Evolutionary conservation across 30 jellyfish, hydroid and myxozoan genomes (phyloP).

Genomic region (Aurelia sp.): DNA sequence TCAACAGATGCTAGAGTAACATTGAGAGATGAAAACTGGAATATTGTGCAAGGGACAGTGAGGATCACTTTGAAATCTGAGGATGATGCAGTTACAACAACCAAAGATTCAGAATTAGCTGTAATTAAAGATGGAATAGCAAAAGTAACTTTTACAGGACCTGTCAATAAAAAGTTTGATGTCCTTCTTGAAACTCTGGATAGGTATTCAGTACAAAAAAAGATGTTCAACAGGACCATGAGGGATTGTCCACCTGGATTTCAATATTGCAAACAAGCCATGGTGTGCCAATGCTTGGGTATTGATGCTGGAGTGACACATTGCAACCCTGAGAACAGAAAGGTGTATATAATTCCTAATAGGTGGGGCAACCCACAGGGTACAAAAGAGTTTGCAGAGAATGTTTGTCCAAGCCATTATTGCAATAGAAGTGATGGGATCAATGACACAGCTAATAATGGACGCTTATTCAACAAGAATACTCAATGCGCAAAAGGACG

Average conservation of each 20-base stretch:
- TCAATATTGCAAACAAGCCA: constrained; percentile 1
- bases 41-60: constrained; percentile 54
- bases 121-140: neutral
- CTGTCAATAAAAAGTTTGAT: constrained; percentile 1
- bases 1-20: constrained; percentile 30
- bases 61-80: constrained; percentile 2
- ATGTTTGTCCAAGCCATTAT: constrained; percentile 70
- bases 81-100: neutral
- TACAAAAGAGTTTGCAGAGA: constrained; percentile 19
- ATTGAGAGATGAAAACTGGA: constrained; percentile 69
- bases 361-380: constrained; percentile 38
- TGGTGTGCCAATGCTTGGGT: constrained; percentile 35
- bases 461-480: constrained; percentile 14
- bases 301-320: constrained; percentile 61
- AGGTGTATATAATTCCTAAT: constrained; percentile 37
- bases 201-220: constrained; percentile 40
- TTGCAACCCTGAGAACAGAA: constrained; percentile 7
- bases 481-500: constrained; percentile 75
- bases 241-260: constrained; percentile 78
- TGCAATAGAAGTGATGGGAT: constrained; percentile 45
- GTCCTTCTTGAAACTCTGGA: constrained; percentile 38
- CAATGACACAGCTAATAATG: constrained; percentile 11
- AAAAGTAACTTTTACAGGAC: constrained; percentile 31
- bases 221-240: neutral
- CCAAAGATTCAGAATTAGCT: neutral